These are phyloP conservation scores for Nymphicus hollandicus DNA, from an alignment of 2,113 vertebrate species.

Conservation along the genomic window DNA sequence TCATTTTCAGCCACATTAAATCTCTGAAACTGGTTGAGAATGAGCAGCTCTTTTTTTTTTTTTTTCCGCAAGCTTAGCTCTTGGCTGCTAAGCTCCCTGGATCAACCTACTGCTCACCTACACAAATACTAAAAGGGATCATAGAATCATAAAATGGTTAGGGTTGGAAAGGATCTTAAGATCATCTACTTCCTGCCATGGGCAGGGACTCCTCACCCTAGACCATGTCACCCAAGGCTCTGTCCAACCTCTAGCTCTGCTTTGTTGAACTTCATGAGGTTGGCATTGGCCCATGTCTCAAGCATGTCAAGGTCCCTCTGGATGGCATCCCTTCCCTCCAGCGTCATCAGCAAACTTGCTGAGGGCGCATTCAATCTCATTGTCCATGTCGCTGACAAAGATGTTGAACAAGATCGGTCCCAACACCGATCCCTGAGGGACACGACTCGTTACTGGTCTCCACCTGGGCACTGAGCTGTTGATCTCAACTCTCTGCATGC, in stretches of 20 bases:
- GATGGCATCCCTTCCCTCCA: background rate
- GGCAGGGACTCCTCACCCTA: background rate
- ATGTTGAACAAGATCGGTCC: no score
- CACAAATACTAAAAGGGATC: background rate
- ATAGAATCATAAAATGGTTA: background rate
- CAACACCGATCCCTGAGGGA: no score
- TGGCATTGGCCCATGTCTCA: background rate
- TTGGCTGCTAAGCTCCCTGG: background rate
- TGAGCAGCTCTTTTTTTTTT: background rate
- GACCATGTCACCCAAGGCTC: background rate
- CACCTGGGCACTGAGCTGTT: background rate
- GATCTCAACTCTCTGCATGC: background rate
- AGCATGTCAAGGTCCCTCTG: background rate
- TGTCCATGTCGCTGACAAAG: background rate
- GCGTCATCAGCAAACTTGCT: rapidly evolving
- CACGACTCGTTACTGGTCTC: no score
- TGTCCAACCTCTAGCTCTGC: background rate
- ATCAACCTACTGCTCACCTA: background rate
- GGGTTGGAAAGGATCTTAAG: background rate
- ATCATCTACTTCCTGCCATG: background rate
- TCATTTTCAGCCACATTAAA: background rate
- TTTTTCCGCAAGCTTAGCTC: background rate
- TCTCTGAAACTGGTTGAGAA: background rate
- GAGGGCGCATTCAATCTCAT: background rate
- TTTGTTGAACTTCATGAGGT: background rate